Percentiles rank a stretch among this genome's conserved stretches.
phyloP scores from a whole-genome alignment of 2,113 vertebrate species.

The Pelodiscus sinensis region DNA sequence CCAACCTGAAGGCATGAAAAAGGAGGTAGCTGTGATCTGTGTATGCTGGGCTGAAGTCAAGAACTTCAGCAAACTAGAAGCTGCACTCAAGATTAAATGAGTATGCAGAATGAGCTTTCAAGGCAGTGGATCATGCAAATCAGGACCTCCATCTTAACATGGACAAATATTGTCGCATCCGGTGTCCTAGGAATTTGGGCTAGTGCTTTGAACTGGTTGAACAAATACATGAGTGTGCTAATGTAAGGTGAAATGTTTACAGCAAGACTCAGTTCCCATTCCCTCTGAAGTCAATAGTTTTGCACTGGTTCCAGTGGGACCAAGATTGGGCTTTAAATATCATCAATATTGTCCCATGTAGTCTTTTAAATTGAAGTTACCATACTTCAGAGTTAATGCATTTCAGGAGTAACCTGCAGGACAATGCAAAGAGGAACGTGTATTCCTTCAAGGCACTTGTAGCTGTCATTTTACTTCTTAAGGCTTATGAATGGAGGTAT shows the following conservation, averaged over 20 bases:
- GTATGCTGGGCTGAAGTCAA: neutral
- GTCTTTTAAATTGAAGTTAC: neutral
- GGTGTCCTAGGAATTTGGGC: neutral
- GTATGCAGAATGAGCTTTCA: neutral
- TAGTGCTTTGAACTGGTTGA: neutral
- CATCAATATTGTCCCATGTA: neutral
- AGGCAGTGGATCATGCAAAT: neutral
- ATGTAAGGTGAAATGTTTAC: neutral
- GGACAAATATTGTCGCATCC: slow-evolving; percentile 16
- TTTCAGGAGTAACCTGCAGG: slow-evolving; percentile 42
- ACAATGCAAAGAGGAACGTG: slow-evolving; percentile 28
- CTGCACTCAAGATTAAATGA: neutral
- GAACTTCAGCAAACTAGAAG: slow-evolving; percentile 16
- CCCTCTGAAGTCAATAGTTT: neutral
- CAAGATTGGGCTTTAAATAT: neutral
- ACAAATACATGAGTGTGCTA: neutral
- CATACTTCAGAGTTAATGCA: slow-evolving; percentile 10
- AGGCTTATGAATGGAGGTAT: slow-evolving; percentile 65
- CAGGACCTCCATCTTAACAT: neutral
- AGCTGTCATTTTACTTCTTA: slow-evolving; percentile 51
- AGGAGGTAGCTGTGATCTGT: neutral
- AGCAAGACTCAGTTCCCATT: neutral
- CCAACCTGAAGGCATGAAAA: neutral
- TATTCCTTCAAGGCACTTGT: slow-evolving; percentile 54
- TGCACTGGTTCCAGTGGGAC: neutral